Conservation (phyloP, 2,113 vertebrate genomes). For the Athene noctua region DNA sequence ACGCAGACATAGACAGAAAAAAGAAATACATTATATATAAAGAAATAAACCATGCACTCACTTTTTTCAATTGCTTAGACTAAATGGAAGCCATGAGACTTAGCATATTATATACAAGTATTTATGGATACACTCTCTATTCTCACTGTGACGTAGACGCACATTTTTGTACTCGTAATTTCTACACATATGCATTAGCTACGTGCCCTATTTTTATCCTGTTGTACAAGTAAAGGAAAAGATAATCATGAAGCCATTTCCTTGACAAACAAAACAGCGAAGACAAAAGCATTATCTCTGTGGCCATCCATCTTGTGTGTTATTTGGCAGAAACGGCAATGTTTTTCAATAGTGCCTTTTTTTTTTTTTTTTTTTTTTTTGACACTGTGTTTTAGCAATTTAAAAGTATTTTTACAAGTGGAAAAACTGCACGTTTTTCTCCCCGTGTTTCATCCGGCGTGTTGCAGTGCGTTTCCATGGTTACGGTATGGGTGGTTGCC, state of each 20-base stretch:
- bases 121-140: not conserved
- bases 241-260: not conserved
- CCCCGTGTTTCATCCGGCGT: not conserved
- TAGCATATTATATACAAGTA: not conserved
- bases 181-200: conserved; percentile 19
- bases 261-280: not conserved
- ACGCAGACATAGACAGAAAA: not conserved
- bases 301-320: not conserved
- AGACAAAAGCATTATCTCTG: not conserved
- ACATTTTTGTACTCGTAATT: not conserved
- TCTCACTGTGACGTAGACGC: not conserved
- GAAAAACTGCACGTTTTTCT: not conserved
- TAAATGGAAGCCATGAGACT: not conserved
- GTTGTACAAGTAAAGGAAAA: not conserved
- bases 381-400: not conserved
- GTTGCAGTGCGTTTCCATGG: conserved; percentile 17
- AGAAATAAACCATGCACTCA: not conserved
- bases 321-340: not conserved
- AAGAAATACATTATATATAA: not conserved
- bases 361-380: not conserved
- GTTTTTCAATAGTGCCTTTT: not conserved
- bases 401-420: not conserved
- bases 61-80: not conserved
- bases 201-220: conserved; percentile 26
- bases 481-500: conserved; percentile 16